Evolutionary conservation across 2,113 vertebrate species (phyloP).

Genomic region (Daubentonia madagascariensis): DNA sequence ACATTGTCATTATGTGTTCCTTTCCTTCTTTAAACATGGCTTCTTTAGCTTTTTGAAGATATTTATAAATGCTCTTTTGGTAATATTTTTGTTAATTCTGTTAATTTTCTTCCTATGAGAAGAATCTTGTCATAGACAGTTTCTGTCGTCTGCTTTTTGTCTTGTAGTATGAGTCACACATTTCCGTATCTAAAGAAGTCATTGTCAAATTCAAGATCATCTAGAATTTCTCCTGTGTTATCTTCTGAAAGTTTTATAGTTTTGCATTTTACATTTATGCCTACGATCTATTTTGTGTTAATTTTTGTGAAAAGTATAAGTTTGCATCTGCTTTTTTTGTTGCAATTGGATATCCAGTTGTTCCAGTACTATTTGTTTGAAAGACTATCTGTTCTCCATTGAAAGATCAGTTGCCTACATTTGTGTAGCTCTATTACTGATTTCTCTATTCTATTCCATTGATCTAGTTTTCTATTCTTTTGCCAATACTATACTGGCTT

Average conservation of each 20-base stretch:
- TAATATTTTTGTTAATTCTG: neutral
- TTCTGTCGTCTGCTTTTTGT: neutral
- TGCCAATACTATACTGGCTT: neutral
- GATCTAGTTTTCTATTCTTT: neutral
- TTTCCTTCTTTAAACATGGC: neutral
- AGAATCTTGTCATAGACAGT: neutral
- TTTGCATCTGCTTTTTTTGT: neutral
- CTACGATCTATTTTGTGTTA: neutral
- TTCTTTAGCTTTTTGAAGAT: neutral
- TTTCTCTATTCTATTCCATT: neutral
- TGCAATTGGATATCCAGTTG: neutral
- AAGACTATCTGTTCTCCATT: neutral
- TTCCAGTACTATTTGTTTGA: neutral
- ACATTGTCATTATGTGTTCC: neutral
- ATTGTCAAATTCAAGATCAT: neutral
- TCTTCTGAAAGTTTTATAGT: neutral
- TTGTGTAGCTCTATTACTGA: neutral
- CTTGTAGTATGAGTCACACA: neutral
- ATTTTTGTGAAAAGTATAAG: neutral
- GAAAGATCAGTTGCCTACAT: neutral
- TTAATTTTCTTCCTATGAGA: too few relatives aligned
- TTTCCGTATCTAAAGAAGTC: neutral
- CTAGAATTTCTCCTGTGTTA: neutral
- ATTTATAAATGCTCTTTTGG: neutral
- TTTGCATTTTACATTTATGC: neutral